A percentile compares a stretch with the other conserved stretches of the same genome.
Conservation (phyloP, 2,797 vertebrate genomes). For the Hylomyscus alleni region DNA sequence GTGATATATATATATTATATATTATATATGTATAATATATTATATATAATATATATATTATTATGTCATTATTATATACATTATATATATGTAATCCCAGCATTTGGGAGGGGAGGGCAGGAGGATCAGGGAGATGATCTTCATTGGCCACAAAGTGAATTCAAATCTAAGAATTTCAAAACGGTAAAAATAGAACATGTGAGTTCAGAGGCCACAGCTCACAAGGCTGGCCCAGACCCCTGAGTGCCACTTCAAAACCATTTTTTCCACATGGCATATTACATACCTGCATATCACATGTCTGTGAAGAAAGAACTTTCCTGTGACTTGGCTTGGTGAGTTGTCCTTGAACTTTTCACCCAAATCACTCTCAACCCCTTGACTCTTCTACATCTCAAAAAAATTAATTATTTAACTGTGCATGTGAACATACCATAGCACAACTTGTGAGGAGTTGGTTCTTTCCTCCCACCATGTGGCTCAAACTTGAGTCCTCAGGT, state of each 20-base stretch:
- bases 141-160: background rate
- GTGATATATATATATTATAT: no score
- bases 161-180: background rate
- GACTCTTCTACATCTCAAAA: background rate
- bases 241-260: background rate
- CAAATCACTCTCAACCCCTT: background rate
- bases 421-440: background rate
- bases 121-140: background rate
- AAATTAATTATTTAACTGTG: background rate
- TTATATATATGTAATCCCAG: background rate
- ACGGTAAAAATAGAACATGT: background rate
- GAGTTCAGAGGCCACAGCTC: background rate
- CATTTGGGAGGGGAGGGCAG: background rate
- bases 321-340: background rate
- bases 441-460: background rate
- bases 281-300: background rate
- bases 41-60: no score
- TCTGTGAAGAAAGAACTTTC: background rate
- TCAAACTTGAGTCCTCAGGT: background rate
- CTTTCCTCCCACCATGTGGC: background rate
- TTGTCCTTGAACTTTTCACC: background rate
- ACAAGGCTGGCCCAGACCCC: background rate
- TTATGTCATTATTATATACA: no score
- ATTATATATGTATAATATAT: no score
- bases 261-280: background rate